Percentiles rank a stretch among this genome's conserved stretches.
These are phyloP conservation scores for Andricus quercusramuli DNA, from an alignment of 2,888 invertebrate species.

Conservation along the genomic window DNA sequence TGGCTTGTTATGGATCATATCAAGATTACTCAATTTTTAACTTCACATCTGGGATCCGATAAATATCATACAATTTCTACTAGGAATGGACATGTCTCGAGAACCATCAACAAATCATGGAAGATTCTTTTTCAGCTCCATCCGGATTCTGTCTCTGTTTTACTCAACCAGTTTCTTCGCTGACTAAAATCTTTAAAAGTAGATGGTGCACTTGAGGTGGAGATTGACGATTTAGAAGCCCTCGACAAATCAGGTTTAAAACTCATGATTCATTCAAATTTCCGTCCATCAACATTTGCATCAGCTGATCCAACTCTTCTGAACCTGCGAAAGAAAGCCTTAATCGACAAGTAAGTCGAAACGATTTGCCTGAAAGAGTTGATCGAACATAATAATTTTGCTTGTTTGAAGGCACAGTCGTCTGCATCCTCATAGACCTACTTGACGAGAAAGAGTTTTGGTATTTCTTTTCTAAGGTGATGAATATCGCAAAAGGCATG, in stretches of 20 bases:
- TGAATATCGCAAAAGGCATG: neutral
- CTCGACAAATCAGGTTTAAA: neutral
- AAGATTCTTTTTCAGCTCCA: neutral
- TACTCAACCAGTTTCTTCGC: neutral
- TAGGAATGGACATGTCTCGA: neutral
- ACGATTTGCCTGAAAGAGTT: neutral
- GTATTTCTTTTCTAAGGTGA: neutral
- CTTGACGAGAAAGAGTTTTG: neutral
- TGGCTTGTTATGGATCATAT: neutral
- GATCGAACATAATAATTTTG: neutral
- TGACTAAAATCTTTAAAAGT: neutral
- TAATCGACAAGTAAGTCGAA: neutral
- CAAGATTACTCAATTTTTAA: neutral
- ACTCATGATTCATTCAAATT: neutral
- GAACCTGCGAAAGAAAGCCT: neutral
- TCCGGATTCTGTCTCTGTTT: neutral
- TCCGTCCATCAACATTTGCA: neutral
- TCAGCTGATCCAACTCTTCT: neutral
- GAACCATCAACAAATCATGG: neutral
- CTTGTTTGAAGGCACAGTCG: neutral
- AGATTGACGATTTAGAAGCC: neutral
- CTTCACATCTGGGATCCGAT: neutral
- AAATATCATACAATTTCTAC: neutral
- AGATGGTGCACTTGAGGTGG: neutral
- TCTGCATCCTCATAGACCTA: neutral